Conservation (phyloP, 2,113 vertebrate genomes). For the Psittacara wagleri region DNA sequence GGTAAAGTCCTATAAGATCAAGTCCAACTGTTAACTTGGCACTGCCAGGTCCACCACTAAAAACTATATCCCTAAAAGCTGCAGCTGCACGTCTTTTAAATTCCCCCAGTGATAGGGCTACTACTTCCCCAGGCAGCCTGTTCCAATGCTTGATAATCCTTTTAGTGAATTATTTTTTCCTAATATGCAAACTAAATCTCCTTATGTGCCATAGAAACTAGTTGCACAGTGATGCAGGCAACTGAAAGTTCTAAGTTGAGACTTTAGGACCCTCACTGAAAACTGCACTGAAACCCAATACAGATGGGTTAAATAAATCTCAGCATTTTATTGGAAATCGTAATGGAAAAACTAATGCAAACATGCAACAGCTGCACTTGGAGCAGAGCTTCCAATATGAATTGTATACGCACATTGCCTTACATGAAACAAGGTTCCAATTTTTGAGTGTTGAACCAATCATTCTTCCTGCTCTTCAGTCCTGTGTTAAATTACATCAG, state of each 20-base stretch:
- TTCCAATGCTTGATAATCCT: not conserved
- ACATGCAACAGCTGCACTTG: not conserved
- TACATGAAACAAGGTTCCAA: not conserved
- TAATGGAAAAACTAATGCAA: not conserved
- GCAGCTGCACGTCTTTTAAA: not conserved
- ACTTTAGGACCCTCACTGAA: not conserved
- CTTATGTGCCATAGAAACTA: not conserved
- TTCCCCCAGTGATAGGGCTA: not conserved
- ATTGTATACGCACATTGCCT: not conserved
- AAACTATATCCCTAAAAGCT: not conserved
- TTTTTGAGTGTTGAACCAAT: not conserved
- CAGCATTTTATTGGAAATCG: not conserved
- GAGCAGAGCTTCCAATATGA: not conserved
- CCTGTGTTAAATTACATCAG: not conserved
- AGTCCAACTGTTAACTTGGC: not conserved
- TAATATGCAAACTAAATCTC: not conserved
- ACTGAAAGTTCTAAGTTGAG: not conserved
- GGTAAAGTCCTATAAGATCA: not conserved
- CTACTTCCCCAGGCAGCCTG: not conserved
- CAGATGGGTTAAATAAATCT: not conserved
- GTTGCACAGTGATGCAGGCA: not conserved
- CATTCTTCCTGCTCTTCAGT: not conserved
- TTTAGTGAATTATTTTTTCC: not conserved
- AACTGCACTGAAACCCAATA: not conserved
- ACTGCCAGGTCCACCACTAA: not conserved